Base-by-base conservation (phyloP, 2,113 vertebrate genomes). In the Sinocyclocheilus anshuiensis region DNA sequence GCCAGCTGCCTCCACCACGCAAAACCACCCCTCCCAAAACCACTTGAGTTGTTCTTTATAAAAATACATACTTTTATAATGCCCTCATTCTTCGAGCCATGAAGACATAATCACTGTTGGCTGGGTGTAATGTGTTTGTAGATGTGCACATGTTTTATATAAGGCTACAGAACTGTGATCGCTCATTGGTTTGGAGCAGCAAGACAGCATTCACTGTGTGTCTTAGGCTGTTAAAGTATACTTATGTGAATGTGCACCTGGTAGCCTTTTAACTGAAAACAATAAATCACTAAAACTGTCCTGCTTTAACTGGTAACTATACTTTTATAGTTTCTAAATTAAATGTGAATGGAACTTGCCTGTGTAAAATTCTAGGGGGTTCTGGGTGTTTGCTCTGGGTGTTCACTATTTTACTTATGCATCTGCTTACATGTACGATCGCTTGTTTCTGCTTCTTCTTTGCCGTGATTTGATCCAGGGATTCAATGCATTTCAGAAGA, bases 11-110 rank as follows among this genome's bases (percentile, higher is more conserved):
- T 86, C 85, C 92, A 83, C 74, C 75, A 53, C 86, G 92, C 89
- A 94, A 93, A 92, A 93, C 90, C 94, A 93, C 90, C 76, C 83
- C 90, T 88, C 94, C 95, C 95, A 95, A 95, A 81, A 72, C n/a
- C 72, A 20, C 84, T 63, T 7, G 69, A 45, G 26, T 55, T 80
- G 65, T 67, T 83, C 83, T 59, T 72, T 16, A 65, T 36, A 84
- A 89, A 89, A 79, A 85, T 85, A 77, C 83, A 87, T 84, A 93
- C 94, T 95, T 95, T 94, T 85, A 93, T 94, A 91, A 71, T 93
- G 91, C 90, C 93, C 92, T 90, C 91, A 89, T 81, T 88, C 89
- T 89, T 45, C 59, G 22, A 29, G 84, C 26, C 48, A 26, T 36
- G 55, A 86, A 74, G 92, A 81, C 59, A 63, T 42, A 80, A 63